These are phyloP conservation scores for Eclectus roratus DNA, from an alignment of 2,113 vertebrate genomes.

Conservation along the genomic window DNA sequence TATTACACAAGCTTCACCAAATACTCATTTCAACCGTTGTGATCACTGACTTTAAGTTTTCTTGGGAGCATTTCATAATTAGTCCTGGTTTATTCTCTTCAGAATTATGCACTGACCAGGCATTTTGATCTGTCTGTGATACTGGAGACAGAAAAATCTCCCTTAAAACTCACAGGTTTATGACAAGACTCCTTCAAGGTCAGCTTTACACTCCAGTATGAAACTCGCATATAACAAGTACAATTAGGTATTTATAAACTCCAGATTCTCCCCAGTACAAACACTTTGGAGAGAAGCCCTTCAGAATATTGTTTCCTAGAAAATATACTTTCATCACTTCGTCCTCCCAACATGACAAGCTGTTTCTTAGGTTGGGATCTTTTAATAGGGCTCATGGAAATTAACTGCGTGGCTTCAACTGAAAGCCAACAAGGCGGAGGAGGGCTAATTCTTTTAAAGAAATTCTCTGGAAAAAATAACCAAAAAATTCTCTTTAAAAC, in stretches of 20 bases:
- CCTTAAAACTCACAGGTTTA: background rate
- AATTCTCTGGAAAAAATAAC: background rate
- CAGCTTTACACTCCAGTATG: background rate
- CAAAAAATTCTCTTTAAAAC: background rate
- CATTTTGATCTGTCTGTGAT: background rate
- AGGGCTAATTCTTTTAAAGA: background rate
- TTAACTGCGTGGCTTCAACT: background rate
- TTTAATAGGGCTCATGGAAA: conserved; percentile 26
- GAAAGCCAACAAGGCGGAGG: background rate
- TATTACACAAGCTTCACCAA: background rate
- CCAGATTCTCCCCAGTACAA: background rate
- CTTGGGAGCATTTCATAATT: conserved; percentile 2
- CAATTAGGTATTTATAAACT: background rate
- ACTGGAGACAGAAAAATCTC: conserved; percentile 1
- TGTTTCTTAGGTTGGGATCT: conserved; percentile 13
- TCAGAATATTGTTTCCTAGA: conserved; percentile 4
- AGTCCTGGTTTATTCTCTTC: background rate
- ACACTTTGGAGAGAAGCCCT: background rate
- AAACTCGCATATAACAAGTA: background rate
- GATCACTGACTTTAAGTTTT: background rate
- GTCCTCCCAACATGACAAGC: conserved; percentile 1
- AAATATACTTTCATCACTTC: background rate
- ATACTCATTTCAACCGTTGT: background rate
- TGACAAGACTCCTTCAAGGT: conserved; percentile 25
- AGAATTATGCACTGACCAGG: background rate